Percentiles rank a stretch among this genome's conserved stretches.
phyloP scores from a whole-genome alignment of 2,888 invertebrate genomes.

The Lasioglossum villosulum region DNA sequence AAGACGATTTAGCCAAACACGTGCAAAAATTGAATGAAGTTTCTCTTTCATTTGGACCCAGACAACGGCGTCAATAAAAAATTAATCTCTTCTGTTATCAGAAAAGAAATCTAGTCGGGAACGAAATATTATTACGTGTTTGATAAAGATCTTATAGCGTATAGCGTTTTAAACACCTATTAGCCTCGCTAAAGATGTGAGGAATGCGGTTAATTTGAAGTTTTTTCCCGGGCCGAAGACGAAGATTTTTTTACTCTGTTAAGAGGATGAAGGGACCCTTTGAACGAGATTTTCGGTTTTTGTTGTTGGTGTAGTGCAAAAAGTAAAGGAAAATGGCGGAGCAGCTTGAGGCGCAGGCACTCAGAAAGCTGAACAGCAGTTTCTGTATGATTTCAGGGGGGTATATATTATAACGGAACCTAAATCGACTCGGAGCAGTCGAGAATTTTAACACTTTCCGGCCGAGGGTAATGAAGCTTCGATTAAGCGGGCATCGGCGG shows the following conservation, averaged over 20 bases:
- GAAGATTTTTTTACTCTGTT: neutral
- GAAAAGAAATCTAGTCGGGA: neutral
- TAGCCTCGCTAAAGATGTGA: neutral
- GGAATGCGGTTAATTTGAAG: neutral
- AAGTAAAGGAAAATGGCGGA: neutral
- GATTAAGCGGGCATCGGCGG: conserved; percentile 40
- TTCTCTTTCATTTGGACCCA: too few species aligned
- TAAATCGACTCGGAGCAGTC: conserved; percentile 28
- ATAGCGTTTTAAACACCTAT: neutral
- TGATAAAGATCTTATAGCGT: neutral
- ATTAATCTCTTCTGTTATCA: neutral
- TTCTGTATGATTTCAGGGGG: conserved; percentile 7
- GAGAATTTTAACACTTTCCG: conserved; percentile 37
- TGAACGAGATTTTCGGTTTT: conserved; percentile 7
- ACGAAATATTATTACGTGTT: neutral
- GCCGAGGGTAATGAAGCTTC: conserved; percentile 35
- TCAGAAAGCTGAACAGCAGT: conserved; percentile 3
- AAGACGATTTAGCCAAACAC: too few species aligned
- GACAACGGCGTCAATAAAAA: neutral
- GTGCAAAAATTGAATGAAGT: too few species aligned
- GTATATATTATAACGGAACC: conserved; percentile 31
- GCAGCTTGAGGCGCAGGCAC: neutral
- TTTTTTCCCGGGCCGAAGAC: neutral
- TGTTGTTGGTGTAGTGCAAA: neutral
- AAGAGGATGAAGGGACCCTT: neutral